These are phyloP conservation scores for Salminus brasiliensis DNA, from an alignment of 2,113 vertebrate genomes.

Conservation along the genomic window DNA sequence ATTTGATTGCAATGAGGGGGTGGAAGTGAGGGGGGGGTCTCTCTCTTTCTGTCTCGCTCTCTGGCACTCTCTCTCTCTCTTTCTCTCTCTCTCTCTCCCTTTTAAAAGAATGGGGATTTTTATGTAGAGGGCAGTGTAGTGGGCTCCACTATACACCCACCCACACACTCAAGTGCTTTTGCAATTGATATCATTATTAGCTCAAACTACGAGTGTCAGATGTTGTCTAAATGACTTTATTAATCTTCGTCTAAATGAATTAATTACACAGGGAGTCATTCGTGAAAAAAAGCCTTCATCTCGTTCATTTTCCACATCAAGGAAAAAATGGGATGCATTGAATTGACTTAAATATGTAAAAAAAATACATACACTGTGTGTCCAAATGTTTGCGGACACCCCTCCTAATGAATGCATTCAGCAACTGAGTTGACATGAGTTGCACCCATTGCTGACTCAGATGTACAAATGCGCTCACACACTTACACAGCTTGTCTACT, in stretches of 20 bases:
- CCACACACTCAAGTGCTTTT: conserved; percentile 49
- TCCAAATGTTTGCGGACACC: no score
- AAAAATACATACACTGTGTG: no score
- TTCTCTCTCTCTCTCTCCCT: conserved; percentile 25
- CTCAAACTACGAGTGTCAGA: conserved; percentile 25
- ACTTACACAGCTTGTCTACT: no score
- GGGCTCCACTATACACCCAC: conserved; percentile 46
- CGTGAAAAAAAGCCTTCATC: not conserved
- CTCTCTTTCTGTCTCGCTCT: conserved; percentile 18
- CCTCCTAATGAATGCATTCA: no score
- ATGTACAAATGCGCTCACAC: no score
- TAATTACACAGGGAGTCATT: not conserved
- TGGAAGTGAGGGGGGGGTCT: conserved; percentile 53
- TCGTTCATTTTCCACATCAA: not conserved
- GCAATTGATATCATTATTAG: conserved; percentile 59
- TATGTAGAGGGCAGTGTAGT: conserved; percentile 36
- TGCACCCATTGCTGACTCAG: no score
- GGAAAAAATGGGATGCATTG: not conserved
- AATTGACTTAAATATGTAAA: not conserved
- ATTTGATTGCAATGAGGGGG: conserved; percentile 58
- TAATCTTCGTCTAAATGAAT: conserved; percentile 28
- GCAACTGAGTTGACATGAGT: no score
- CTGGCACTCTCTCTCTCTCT: conserved; percentile 1
- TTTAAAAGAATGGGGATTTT: conserved; percentile 50
- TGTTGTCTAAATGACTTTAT: conserved; percentile 20